phyloP scores from a whole-genome alignment of 2,113 vertebrate genomes.

The Macroglossus sobrinus region DNA sequence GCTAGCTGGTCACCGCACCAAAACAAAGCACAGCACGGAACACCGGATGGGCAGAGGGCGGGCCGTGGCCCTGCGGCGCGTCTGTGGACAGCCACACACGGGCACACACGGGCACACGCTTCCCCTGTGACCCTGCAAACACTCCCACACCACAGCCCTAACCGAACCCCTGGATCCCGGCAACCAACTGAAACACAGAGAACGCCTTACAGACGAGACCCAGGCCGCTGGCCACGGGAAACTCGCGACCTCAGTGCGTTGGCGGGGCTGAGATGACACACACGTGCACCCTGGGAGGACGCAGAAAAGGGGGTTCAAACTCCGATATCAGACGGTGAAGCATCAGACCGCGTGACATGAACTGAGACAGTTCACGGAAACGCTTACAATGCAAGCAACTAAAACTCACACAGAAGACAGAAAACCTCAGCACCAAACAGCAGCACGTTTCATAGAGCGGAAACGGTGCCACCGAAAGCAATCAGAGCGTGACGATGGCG shows the following conservation, averaged over 20 bases:
- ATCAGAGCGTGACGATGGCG: accelerated
- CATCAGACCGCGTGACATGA: not conserved
- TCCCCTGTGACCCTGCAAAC: not conserved
- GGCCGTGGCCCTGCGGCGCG: accelerated
- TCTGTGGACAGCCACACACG: too few species aligned
- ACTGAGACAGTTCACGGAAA: not conserved
- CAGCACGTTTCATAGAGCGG: not conserved
- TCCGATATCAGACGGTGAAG: not conserved
- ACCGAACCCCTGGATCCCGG: accelerated
- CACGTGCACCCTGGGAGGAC: not conserved
- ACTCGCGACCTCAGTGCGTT: accelerated
- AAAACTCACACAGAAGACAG: not conserved
- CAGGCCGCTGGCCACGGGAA: not conserved
- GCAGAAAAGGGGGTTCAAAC: not conserved
- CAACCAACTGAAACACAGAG: accelerated
- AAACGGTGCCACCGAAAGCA: not conserved
- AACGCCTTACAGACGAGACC: accelerated
- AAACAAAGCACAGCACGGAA: not conserved
- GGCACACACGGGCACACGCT: too few species aligned
- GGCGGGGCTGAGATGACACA: not conserved
- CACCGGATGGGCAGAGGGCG: not conserved
- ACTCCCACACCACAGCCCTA: not conserved
- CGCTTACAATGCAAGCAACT: not conserved
- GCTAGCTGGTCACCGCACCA: not conserved
- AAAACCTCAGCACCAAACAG: not conserved